These are phyloP conservation scores for Raja brachyura DNA, from an alignment of 2,113 vertebrate genomes.

Conservation along the genomic window DNA sequence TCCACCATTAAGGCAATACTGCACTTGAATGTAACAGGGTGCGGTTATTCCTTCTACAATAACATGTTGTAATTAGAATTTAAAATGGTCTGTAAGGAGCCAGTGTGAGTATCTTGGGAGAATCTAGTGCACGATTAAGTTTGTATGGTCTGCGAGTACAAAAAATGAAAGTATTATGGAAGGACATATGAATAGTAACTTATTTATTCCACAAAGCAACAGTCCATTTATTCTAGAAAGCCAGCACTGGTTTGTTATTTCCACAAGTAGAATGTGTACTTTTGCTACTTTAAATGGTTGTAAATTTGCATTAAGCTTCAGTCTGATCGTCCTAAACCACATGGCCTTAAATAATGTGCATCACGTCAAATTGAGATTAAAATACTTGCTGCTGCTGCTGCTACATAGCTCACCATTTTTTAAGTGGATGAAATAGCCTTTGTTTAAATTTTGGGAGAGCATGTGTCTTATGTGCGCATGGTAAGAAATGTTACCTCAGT, in stretches of 20 bases:
- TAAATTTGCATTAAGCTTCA: not conserved
- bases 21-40: not conserved
- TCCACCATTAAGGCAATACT: conserved; percentile 1
- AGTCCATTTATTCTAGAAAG: not conserved
- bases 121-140: not conserved
- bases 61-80: not conserved
- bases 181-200: not conserved
- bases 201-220: not conserved
- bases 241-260: not conserved
- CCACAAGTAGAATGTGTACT: not conserved
- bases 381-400: not conserved
- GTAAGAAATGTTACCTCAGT: not conserved
- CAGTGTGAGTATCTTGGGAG: not conserved
- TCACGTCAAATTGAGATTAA: not conserved
- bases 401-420: not conserved
- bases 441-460: not conserved
- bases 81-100: not conserved
- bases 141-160: not conserved
- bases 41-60: not conserved
- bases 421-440: not conserved
- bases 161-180: not conserved
- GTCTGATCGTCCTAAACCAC: not conserved
- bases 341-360: no score
- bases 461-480: not conserved
- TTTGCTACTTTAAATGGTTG: not conserved